phyloP scores from a whole-genome alignment of 2,113 vertebrate species.

The Crotophaga sulcirostris region DNA sequence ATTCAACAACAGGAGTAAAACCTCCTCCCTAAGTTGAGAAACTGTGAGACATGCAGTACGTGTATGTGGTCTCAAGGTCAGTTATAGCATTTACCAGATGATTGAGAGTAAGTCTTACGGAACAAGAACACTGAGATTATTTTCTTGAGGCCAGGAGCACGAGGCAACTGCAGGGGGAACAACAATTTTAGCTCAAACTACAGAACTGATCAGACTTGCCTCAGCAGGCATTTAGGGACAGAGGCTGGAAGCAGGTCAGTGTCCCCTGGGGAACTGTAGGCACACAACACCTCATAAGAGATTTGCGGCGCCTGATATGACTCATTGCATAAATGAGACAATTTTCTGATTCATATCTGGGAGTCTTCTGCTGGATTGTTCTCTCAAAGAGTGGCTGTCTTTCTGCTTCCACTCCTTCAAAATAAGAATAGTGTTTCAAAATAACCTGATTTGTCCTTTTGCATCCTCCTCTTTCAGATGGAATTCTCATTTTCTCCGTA shows the following conservation, averaged over 20 bases:
- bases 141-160: not conserved
- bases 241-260: constrained; percentile 15
- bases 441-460: constrained; percentile 21
- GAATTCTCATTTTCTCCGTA: constrained; percentile 16
- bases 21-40: not conserved
- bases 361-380: constrained; percentile 26
- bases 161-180: constrained; percentile 40
- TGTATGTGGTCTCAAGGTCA: constrained; percentile 39
- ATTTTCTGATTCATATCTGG: constrained; percentile 47
- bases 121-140: constrained; percentile 42
- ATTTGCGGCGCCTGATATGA: not conserved
- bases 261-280: not conserved
- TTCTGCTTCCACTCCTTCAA: not conserved
- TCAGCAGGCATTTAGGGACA: constrained; percentile 27
- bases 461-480: not conserved
- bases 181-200: not conserved
- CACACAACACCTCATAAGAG: not conserved
- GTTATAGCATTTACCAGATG: constrained; percentile 34
- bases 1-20: constrained; percentile 8
- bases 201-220: not conserved
- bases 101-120: not conserved
- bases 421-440: constrained; percentile 13
- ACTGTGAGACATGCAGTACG: constrained; percentile 15
- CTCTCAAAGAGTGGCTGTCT: not conserved
- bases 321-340: constrained; percentile 2